Conservation (phyloP, 1,140 invertebrate species). For the Lepidotrigona ventralis region DNA sequence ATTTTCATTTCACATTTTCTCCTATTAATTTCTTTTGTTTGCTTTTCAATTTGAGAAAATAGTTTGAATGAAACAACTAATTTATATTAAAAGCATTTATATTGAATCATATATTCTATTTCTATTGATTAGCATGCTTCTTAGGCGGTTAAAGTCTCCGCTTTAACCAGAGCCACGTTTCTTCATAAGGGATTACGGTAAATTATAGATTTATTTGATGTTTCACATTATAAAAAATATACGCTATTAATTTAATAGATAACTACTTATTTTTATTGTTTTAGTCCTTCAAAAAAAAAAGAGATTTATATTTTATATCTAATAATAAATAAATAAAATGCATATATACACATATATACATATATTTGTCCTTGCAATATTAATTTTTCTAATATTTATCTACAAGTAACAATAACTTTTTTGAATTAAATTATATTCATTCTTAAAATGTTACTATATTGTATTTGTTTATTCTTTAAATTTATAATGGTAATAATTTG, state of each 20-base stretch:
- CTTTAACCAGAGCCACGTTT: slow-evolving; percentile 68
- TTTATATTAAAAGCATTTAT: slow-evolving; percentile 22
- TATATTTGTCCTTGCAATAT: background rate
- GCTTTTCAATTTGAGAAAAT: background rate
- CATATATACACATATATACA: background rate
- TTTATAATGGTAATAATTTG: background rate
- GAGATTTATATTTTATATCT: background rate
- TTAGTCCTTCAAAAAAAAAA: background rate
- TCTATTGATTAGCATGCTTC: slow-evolving; percentile 72
- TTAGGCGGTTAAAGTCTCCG: slow-evolving; percentile 70
- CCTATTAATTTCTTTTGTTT: slow-evolving; percentile 3
- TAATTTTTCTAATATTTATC: background rate
- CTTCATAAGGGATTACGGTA: slow-evolving; percentile 60
- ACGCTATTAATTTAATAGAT: background rate
- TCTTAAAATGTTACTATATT: background rate
- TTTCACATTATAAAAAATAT: background rate
- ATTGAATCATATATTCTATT: slow-evolving; percentile 21
- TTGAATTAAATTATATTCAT: background rate
- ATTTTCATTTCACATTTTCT: background rate
- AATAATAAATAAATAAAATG: background rate
- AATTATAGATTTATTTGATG: slow-evolving; percentile 45
- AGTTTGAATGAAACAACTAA: slow-evolving; percentile 1
- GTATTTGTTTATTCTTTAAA: background rate
- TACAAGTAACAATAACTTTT: background rate
- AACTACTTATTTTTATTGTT: background rate